phyloP scores from a whole-genome alignment of 2,797 vertebrate species.

The Sternotherus odoratus region DNA sequence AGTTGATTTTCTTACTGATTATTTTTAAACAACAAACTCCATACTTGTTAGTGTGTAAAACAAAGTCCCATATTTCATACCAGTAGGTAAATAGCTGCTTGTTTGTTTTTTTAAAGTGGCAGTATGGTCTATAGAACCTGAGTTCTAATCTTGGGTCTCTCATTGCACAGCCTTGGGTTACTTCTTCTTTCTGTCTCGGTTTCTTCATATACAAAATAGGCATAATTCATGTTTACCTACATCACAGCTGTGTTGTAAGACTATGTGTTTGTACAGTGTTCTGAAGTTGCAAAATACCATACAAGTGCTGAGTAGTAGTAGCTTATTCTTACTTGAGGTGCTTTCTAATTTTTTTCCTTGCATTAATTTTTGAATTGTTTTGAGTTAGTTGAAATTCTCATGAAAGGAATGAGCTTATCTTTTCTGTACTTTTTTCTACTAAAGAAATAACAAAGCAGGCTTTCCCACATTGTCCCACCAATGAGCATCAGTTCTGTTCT shows the following conservation, averaged over 20 bases:
- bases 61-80: not conserved
- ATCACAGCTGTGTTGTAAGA: not conserved
- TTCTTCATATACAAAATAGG: not conserved
- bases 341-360: not conserved
- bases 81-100: not conserved
- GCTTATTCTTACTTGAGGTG: not conserved
- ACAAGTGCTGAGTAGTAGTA: not conserved
- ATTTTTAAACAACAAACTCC: not conserved
- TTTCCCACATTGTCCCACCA: not conserved
- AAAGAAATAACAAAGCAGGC: not conserved
- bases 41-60: not conserved
- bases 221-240: not conserved
- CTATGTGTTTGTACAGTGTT: not conserved
- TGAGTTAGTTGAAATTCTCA: not conserved
- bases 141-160: not conserved
- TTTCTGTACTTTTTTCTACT: not conserved
- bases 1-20: not conserved
- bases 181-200: not conserved
- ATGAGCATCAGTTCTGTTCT: not conserved
- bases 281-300: not conserved
- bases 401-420: not conserved
- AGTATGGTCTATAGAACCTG: not conserved
- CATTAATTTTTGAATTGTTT: not conserved
- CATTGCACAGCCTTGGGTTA: not conserved
- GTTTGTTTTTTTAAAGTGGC: not conserved